phyloP scores from a whole-genome alignment of 2,888 invertebrate species.

The Ceraclea dissimilis region DNA sequence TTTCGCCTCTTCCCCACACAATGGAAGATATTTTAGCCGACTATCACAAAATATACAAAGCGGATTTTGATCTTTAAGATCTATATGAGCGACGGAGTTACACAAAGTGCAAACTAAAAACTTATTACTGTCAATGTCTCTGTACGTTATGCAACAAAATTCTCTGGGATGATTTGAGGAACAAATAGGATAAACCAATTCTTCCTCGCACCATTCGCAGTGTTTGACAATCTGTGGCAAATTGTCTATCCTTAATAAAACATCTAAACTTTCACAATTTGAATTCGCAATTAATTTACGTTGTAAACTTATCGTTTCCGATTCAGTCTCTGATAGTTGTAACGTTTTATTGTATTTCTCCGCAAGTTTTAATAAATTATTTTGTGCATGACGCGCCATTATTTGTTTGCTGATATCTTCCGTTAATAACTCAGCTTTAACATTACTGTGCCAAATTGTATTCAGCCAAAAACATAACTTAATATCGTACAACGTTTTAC shows the following conservation, averaged over 20 bases:
- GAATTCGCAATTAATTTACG: conserved; percentile 3
- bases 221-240: not conserved
- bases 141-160: conserved; percentile 17
- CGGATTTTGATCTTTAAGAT: not conserved
- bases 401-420: conserved; percentile 1
- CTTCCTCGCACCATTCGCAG: conserved; percentile 20
- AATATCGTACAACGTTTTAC: conserved; percentile 8
- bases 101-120: conserved; percentile 12
- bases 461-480: conserved; percentile 14
- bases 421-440: not conserved
- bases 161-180: conserved; percentile 15
- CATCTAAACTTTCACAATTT: not conserved
- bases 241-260: conserved; percentile 1
- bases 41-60: conserved; percentile 18
- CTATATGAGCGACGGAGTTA: not conserved
- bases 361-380: not conserved
- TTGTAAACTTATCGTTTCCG: not conserved
- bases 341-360: not conserved
- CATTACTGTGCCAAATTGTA: not conserved
- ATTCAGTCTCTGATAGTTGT: conserved; percentile 6
- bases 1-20: not conserved
- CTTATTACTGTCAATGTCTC: not conserved
- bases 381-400: not conserved
- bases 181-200: conserved; percentile 4
- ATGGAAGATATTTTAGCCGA: not conserved